phyloP scores from a whole-genome alignment of 1,140 invertebrate species.

The Ceratina calcarata region DNA sequence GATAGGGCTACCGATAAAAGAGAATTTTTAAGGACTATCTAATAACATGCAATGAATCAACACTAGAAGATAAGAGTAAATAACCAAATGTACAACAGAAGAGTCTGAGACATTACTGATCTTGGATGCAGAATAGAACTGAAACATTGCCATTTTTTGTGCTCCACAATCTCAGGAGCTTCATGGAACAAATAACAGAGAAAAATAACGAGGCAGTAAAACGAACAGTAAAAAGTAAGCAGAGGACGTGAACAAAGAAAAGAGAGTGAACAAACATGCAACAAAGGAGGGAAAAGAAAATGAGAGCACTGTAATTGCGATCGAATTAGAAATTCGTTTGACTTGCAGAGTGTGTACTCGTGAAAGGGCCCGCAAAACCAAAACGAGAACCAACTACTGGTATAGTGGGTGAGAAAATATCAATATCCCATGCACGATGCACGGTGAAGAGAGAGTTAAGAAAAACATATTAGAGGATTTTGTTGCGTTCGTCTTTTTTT shows the following conservation, averaged over 20 bases:
- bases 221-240: not conserved
- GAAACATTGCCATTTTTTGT: no score
- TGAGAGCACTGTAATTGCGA: slow-evolving; percentile 6
- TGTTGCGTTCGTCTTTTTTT: slow-evolving; percentile 39
- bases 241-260: not conserved
- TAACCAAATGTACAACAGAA: not conserved
- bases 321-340: slow-evolving; percentile 42
- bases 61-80: not conserved
- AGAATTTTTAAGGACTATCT: not conserved
- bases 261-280: not conserved
- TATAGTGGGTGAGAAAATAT: slow-evolving; percentile 43
- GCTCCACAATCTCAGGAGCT: no score
- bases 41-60: slow-evolving; percentile 23
- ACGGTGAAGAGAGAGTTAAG: slow-evolving; percentile 21
- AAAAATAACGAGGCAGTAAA: no score
- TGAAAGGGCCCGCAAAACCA: slow-evolving; percentile 48
- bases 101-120: no score
- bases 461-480: slow-evolving; percentile 16
- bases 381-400: slow-evolving; percentile 32
- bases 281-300: not conserved
- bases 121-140: no score
- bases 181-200: not conserved
- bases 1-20: not conserved
- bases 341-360: not conserved
- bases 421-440: slow-evolving; percentile 51